A percentile compares a stretch with the other conserved stretches of the same genome.
Conservation (phyloP, 2,888 invertebrate genomes). For the Blastobasis adustella region DNA sequence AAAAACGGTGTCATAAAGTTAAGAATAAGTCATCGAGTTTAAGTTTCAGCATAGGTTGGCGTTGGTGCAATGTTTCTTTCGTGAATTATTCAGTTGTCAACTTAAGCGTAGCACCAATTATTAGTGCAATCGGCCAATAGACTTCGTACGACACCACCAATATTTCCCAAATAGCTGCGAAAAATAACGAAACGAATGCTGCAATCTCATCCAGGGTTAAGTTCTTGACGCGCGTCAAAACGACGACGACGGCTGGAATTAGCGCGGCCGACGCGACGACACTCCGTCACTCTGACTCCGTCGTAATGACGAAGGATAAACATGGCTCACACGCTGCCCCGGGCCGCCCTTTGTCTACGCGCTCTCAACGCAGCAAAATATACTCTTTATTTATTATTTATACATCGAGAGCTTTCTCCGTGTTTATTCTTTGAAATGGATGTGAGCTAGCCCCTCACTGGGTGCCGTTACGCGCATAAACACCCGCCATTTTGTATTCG, state of each 20-base stretch:
- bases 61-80: too few species aligned
- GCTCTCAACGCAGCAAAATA: conserved; percentile 58
- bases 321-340: conserved; percentile 50
- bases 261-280: conserved; percentile 48
- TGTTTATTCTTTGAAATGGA: conserved; percentile 70
- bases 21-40: too few species aligned
- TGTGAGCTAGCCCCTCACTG: conserved; percentile 44
- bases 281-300: conserved; percentile 45
- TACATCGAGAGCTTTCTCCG: conserved; percentile 62
- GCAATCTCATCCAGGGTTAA: too few species aligned
- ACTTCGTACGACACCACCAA: too few species aligned
- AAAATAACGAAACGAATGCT: too few species aligned
- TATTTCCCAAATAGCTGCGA: too few species aligned
- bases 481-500: conserved; percentile 45
- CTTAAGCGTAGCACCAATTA: too few species aligned
- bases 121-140: too few species aligned
- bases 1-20: too few species aligned
- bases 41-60: too few species aligned
- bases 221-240: too few species aligned
- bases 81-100: too few species aligned
- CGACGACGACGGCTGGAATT: conserved; percentile 40
- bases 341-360: conserved; percentile 58
- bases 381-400: conserved; percentile 69
- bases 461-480: conserved; percentile 42
- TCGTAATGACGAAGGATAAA: conserved; percentile 69